Evolutionary conservation across 2,797 vertebrate genomes (phyloP), one percentile per base, ranked within the genome.

Genomic region (Aplochiton taeniatus): DNA sequence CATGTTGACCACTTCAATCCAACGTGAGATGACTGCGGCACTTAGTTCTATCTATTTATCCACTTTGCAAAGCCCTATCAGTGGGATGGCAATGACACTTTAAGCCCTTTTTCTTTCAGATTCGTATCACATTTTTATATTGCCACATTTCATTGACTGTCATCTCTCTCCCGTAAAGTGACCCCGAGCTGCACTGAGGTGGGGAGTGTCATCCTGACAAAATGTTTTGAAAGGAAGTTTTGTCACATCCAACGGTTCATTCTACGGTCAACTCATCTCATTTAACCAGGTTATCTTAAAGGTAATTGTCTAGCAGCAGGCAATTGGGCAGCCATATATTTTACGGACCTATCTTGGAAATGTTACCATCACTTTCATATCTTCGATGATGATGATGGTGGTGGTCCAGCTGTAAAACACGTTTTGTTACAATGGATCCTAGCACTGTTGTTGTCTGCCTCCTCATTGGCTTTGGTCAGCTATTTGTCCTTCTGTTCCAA

Each of bases 281-380:
- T 81, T 81, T 72, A 51, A 66, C 45, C 3, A 0, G 65, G 73
- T 80, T 72, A 71, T 80, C 78, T 68, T 61, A 65, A 83, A 74
- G 70, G 70, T 50, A 43, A 42, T 4, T 18, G 54, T 55, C 47
- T 70, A n/a, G 4, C 50, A 42, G 4, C 18, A 17, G 65, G 70
- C 69, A 67, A 68, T 61, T 65, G 31, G 31, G 31, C 69, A 53
- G 65, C 16, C 62, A 59, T 54, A 53, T 73, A 60, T 74, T 52
- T 61, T 11, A 75, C 76, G 81, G 63, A 68, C 12, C 55, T 59
- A 58, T 70, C 78, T 75, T 77, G 46, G 49, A 56, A 67, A 58
- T 48, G 45, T 49, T 19, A 19, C 73, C 62, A 68, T 58, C 42
- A 31, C n/a, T 50, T 18, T 31, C 47, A 48, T 61, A 67, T 70